Conservation (phyloP, 2,888 invertebrate species). For the Arctia plantaginis region DNA sequence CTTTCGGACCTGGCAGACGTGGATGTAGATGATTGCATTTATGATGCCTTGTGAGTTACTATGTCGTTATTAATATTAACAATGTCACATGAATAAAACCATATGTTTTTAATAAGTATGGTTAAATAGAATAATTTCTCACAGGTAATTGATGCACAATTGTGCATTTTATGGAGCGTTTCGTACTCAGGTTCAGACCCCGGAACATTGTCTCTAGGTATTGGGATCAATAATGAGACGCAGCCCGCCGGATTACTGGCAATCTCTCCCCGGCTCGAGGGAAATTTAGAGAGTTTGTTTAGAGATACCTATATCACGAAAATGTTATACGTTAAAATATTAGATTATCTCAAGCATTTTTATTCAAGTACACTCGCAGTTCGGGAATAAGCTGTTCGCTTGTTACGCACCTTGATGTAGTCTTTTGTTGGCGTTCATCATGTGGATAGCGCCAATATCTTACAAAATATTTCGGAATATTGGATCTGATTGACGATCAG, state of each 20-base stretch:
- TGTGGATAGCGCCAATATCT: background rate
- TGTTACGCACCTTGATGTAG: conserved; percentile 1
- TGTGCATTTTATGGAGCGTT: conserved; percentile 49
- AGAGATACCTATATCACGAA: conserved; percentile 59
- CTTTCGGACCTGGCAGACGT: background rate
- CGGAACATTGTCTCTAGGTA: conserved; percentile 64
- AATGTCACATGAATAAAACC: background rate
- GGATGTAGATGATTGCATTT: too few relatives aligned
- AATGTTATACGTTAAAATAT: conserved; percentile 48
- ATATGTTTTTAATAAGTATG: background rate
- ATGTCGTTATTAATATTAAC: background rate
- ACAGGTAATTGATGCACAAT: conserved; percentile 37
- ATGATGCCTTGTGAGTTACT: too few relatives aligned
- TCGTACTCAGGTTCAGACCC: conserved; percentile 29
- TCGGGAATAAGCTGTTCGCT: conserved; percentile 18
- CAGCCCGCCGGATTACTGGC: conserved; percentile 65
- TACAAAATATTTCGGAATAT: background rate
- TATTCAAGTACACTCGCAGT: conserved; percentile 34
- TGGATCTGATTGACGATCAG: background rate
- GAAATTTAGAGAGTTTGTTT: conserved; percentile 77
- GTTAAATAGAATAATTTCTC: conserved; percentile 16
- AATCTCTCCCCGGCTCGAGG: conserved; percentile 64
- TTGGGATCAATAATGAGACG: conserved; percentile 67
- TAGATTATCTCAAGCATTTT: conserved; percentile 45
- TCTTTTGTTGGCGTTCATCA: background rate